Evolutionary conservation across 2,888 invertebrate genomes (phyloP).

Genomic region (Podotricha telesiphe): DNA sequence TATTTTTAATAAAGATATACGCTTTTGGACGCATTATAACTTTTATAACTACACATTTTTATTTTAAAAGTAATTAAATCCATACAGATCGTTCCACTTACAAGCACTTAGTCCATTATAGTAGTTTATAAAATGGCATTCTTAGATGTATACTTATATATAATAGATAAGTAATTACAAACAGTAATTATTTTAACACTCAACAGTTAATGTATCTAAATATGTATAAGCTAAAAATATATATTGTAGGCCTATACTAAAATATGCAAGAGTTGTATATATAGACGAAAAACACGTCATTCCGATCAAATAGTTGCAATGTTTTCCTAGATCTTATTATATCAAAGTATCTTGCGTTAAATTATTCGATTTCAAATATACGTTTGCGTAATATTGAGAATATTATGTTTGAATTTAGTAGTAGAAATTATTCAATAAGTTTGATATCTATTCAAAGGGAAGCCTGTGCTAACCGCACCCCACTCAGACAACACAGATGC

Average conservation of each 20-base stretch:
- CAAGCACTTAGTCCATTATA: too few relatives aligned
- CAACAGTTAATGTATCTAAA: neutral
- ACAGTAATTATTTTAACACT: too few relatives aligned
- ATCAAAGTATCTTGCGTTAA: neutral
- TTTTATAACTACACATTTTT: too few relatives aligned
- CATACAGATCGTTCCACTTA: too few relatives aligned
- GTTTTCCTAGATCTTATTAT: neutral
- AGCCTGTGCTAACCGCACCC: slow-evolving; percentile 29
- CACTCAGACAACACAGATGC: slow-evolving; percentile 37
- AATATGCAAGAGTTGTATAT: too few relatives aligned
- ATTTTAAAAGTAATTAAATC: too few relatives aligned
- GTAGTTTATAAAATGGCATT: too few relatives aligned
- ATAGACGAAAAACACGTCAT: neutral
- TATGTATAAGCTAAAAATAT: too few relatives aligned
- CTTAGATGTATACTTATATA: too few relatives aligned
- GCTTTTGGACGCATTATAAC: too few relatives aligned
- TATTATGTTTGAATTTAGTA: slow-evolving; percentile 15
- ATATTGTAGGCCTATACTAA: neutral
- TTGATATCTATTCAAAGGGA: slow-evolving; percentile 35
- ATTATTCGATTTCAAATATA: slow-evolving; percentile 2
- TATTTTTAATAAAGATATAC: too few relatives aligned
- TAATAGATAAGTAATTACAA: too few relatives aligned
- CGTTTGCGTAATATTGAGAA: neutral
- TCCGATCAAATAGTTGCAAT: neutral
- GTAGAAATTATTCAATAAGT: slow-evolving; percentile 28